Conservation (phyloP, 2,113 vertebrate species). For the Melospiza melodia region DNA sequence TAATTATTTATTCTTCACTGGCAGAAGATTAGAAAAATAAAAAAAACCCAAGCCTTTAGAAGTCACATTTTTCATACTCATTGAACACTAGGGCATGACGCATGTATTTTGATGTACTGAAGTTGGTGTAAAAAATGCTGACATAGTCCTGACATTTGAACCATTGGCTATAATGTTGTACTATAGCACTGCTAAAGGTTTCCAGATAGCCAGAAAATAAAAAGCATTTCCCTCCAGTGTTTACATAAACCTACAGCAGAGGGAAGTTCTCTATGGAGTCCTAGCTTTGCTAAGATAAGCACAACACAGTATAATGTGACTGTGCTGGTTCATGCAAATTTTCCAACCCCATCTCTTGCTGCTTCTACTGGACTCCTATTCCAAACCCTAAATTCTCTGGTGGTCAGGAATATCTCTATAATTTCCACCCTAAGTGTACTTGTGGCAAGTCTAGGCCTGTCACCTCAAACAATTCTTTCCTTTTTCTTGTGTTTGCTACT, state of each 20-base stretch:
- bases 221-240: background rate
- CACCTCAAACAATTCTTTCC: background rate
- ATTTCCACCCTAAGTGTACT: background rate
- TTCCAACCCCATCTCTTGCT: background rate
- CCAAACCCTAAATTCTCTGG: background rate
- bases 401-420: background rate
- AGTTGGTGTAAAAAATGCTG: background rate
- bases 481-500: background rate
- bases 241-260: background rate
- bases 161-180: background rate
- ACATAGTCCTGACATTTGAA: background rate
- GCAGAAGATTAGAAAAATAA: slow-evolving; percentile 3
- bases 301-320: background rate
- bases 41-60: background rate
- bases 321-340: background rate
- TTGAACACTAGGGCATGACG: background rate
- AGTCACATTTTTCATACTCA: background rate
- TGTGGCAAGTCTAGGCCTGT: background rate
- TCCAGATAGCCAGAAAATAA: background rate
- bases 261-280: background rate
- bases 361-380: background rate
- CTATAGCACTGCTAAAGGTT: background rate
- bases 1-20: background rate
- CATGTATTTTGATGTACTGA: background rate
- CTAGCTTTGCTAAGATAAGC: background rate